phyloP scores from a whole-genome alignment of 1,140 invertebrate species.

The Chironomus striatipennis region DNA sequence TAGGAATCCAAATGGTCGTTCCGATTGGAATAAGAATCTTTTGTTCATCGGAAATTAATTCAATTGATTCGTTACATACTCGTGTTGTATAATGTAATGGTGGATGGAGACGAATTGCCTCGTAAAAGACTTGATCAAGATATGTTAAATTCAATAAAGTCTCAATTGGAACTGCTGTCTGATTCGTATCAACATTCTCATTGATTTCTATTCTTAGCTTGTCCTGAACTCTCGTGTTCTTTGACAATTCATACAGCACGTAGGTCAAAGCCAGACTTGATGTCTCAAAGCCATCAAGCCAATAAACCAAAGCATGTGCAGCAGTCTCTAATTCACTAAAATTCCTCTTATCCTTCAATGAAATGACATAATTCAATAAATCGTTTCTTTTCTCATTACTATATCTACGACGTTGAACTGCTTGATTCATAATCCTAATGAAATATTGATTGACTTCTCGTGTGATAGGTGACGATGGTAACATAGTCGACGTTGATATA shows the following conservation, averaged over 20 bases:
- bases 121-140: constrained; percentile 35
- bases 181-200: constrained; percentile 14
- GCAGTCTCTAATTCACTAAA: constrained; percentile 29
- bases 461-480: not conserved
- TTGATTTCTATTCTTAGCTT: constrained; percentile 50
- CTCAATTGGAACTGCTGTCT: constrained; percentile 29
- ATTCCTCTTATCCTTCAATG: constrained; percentile 26
- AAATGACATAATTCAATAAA: not conserved
- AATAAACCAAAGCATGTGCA: constrained; percentile 39
- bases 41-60: constrained; percentile 34
- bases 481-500: not conserved
- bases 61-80: constrained; percentile 39
- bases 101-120: constrained; percentile 45
- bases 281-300: constrained; percentile 47
- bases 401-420: not conserved
- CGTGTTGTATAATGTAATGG: constrained; percentile 42
- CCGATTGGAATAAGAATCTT: constrained; percentile 38
- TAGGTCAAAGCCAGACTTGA: constrained; percentile 42
- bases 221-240: constrained; percentile 48
- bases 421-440: not conserved
- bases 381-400: not conserved
- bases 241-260: constrained; percentile 45
- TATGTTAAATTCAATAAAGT: constrained; percentile 33
- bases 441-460: not conserved
- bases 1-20: constrained; percentile 39